Evolutionary conservation across 2,888 invertebrate species (phyloP), one percentile per base, ranked within the genome.

Genomic region (Oxyteleia sp.): DNA sequence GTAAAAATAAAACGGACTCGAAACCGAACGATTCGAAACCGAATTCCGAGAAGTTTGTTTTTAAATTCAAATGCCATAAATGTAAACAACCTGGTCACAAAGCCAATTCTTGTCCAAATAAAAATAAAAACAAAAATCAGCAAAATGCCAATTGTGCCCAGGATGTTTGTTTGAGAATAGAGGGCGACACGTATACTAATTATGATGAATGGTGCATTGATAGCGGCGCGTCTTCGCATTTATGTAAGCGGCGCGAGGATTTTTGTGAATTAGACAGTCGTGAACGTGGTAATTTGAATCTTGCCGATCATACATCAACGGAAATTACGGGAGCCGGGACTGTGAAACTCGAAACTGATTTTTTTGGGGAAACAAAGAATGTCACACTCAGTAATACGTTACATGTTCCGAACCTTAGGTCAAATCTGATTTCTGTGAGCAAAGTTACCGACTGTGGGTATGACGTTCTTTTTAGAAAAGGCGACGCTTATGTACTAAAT

Each of bases 21-120:
- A 32, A 32, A 10, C 5, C 32, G 32, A 32, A 32, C 10, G 32
- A 8, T 32, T 32, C 32, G 32, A 45, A 45, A 15, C 16, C 16
- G 10, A 45, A 45, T 45, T 45, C 45, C 10, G 45, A 45, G 16
- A 18, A 45, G 4, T 16, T 45, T 16, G 45, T 49, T 23, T 49
- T 23, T 49, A 49, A 23, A 23, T 49, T 49, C 3, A 49, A 23
- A 2, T 49, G 47, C 8, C n/a, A 49, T 23, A 49, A 49, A n/a
- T 49, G 23, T 7, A 20, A 23, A n/a, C 8, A 49, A 20, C n/a
- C 11, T 1, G 23, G 47, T 2, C 20, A 49, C n/a, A 49, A 49
- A 49, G 47, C 47, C 13, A 23, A 11, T 2, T n/a, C 11, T 49
- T 49, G 47, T 13, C 47, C 1, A 16, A 18, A 16, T 10, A 49